These are phyloP conservation scores for Halcyon senegalensis DNA, from an alignment of 2,113 vertebrate species.

Conservation along the genomic window DNA sequence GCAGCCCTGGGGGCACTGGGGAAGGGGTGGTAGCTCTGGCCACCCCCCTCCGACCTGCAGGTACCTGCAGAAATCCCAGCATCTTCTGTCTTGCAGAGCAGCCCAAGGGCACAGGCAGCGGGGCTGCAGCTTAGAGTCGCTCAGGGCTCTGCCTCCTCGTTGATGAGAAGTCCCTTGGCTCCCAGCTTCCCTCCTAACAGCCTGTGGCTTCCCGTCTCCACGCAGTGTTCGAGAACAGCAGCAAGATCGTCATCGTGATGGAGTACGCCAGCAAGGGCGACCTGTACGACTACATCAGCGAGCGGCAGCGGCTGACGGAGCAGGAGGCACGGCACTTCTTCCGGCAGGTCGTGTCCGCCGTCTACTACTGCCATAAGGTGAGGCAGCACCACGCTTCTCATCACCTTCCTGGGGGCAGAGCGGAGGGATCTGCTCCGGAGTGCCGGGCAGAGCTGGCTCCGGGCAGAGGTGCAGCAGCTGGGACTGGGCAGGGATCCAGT, in stretches of 20 bases:
- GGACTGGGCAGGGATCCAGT: not conserved
- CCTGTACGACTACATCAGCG: slow-evolving; percentile 93
- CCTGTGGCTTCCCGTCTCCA: rapidly evolving
- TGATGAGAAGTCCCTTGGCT: rapidly evolving
- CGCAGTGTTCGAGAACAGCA: slow-evolving; percentile 95
- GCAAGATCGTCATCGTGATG: slow-evolving; percentile 98
- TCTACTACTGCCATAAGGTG: slow-evolving; percentile 95
- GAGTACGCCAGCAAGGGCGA: slow-evolving; percentile 94
- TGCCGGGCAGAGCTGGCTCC: rapidly evolving
- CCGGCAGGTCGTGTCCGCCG: slow-evolving; percentile 92
- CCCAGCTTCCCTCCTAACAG: not conserved
- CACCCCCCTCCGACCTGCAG: rapidly evolving
- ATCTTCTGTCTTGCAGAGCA: rapidly evolving
- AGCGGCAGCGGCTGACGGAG: slow-evolving; percentile 83
- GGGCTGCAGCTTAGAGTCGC: rapidly evolving
- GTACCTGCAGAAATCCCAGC: not conserved
- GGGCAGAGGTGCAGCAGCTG: not conserved
- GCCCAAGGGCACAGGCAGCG: rapidly evolving
- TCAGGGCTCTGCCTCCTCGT: rapidly evolving
- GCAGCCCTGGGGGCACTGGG: not conserved
- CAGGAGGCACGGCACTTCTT: slow-evolving; percentile 90
- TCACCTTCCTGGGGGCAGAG: rapidly evolving
- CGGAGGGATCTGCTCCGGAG: rapidly evolving
- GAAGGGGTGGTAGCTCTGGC: not conserved
- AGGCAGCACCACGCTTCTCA: rapidly evolving